Percentiles rank a stretch among this genome's conserved stretches.
Evolutionary conservation across 2,113 vertebrate species (phyloP).

Genomic region (Scomber japonicus): DNA sequence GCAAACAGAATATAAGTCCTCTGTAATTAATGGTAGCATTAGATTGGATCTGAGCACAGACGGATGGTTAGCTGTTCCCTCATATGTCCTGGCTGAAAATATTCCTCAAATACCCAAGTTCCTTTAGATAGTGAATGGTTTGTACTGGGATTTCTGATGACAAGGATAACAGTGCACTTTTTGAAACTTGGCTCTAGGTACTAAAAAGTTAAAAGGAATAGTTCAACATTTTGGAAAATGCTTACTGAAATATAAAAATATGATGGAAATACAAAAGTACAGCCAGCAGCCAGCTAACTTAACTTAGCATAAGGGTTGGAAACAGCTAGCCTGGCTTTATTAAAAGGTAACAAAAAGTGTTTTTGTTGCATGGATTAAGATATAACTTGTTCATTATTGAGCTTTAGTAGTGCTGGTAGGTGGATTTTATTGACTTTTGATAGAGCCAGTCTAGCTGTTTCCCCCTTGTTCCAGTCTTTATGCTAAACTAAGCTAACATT

Average conservation of each 20-base stretch:
- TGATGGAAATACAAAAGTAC: background rate
- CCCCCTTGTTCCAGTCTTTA: background rate
- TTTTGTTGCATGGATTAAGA: background rate
- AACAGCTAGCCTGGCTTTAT: background rate
- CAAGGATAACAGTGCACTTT: conserved; percentile 4
- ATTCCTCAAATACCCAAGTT: conserved; percentile 17
- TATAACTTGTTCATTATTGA: background rate
- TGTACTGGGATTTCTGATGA: conserved; percentile 18
- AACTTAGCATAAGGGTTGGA: conserved; percentile 7
- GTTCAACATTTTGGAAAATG: background rate
- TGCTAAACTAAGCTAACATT: background rate
- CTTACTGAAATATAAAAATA: background rate
- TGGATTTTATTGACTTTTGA: background rate
- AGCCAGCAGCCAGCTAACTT: background rate
- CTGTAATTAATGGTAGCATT: conserved; percentile 75
- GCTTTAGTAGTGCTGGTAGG: background rate
- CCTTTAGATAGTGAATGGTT: conserved; percentile 2
- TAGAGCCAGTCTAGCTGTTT: background rate
- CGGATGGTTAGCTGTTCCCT: conserved; percentile 33
- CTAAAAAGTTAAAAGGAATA: conserved; percentile 25
- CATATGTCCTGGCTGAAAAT: conserved; percentile 20
- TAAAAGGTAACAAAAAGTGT: background rate
- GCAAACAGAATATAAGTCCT: conserved; percentile 66
- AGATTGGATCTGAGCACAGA: conserved; percentile 59
- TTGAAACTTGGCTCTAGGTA: background rate